Conservation (phyloP, 2,797 vertebrate species). For the Ptychobarbus kaznakovi region DNA sequence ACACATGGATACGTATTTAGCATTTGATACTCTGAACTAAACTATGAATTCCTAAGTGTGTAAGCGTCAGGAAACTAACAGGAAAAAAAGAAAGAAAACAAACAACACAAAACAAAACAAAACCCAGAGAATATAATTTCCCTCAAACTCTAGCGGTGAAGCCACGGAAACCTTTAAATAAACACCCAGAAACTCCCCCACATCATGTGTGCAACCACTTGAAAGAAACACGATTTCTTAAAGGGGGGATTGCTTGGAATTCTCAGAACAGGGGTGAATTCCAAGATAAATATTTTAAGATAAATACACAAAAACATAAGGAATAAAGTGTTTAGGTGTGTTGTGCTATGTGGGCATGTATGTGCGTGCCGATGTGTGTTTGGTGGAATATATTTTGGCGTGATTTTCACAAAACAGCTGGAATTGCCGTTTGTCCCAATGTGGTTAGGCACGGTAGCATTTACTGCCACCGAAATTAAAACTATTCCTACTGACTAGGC, state of each 20-base stretch:
- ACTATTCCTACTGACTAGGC: conserved; percentile 25
- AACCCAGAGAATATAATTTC: conserved; percentile 42
- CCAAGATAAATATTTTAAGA: conserved; percentile 10
- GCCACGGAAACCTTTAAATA: conserved; percentile 65
- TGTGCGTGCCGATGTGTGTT: background rate
- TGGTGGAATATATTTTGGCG: background rate
- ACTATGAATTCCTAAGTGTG: background rate
- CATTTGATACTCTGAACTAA: background rate
- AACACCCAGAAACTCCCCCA: conserved; percentile 26
- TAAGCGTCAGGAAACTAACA: background rate
- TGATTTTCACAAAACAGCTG: conserved; percentile 14
- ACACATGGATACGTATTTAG: background rate
- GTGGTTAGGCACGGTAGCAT: conserved; percentile 25
- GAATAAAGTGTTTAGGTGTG: background rate
- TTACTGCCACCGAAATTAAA: conserved; percentile 17
- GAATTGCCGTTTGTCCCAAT: conserved; percentile 14
- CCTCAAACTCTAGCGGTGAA: conserved; percentile 23
- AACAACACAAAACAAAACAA: too few relatives aligned
- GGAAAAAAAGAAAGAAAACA: background rate
- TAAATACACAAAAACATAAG: background rate
- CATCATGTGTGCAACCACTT: conserved; percentile 63
- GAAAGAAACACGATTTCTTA: conserved; percentile 39
- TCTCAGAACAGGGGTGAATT: background rate
- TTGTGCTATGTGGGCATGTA: background rate
- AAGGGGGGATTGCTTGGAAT: background rate